These are phyloP conservation scores for Aleiodes testaceus DNA, from an alignment of 2,888 invertebrate species.

Conservation along the genomic window DNA sequence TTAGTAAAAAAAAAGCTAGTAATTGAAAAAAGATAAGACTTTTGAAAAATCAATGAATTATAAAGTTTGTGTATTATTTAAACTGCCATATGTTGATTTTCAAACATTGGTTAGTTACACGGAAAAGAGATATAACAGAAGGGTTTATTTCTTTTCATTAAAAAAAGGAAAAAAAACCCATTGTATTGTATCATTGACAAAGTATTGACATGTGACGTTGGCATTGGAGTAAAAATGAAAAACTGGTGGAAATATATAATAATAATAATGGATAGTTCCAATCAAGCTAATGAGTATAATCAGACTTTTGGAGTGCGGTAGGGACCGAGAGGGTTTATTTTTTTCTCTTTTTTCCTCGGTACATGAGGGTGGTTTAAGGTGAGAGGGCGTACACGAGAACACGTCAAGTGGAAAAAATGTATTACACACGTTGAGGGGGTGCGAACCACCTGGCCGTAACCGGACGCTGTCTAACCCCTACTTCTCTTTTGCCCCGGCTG, in stretches of 20 bases:
- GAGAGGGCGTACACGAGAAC: constrained; percentile 44
- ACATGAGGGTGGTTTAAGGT: constrained; percentile 43
- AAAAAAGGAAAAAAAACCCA: too few relatives aligned
- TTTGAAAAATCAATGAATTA: constrained; percentile 16
- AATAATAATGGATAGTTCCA: constrained; percentile 61
- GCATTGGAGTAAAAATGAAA: neutral
- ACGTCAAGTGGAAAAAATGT: constrained; percentile 30
- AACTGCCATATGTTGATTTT: constrained; percentile 18
- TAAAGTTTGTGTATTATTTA: constrained; percentile 20
- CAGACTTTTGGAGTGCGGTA: constrained; percentile 44
- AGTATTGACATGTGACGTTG: constrained; percentile 3
- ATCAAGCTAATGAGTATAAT: constrained; percentile 66
- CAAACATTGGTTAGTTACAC: neutral
- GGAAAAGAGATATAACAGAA: constrained; percentile 1
- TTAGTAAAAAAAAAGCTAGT: neutral
- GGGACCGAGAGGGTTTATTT: constrained; percentile 34
- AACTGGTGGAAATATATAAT: constrained; percentile 48
- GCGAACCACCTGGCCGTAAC: constrained; percentile 39
- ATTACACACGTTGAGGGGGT: constrained; percentile 33
- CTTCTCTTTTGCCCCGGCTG: neutral
- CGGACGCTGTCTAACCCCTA: constrained; percentile 23
- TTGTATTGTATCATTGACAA: constrained; percentile 3
- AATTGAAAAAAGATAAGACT: constrained; percentile 9
- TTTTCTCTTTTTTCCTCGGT: neutral
- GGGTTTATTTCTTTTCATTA: neutral